A percentile compares a stretch with the other conserved stretches of the same genome.
phyloP scores from a whole-genome alignment of 2,888 invertebrate genomes.

The Thera obeliscata region DNA sequence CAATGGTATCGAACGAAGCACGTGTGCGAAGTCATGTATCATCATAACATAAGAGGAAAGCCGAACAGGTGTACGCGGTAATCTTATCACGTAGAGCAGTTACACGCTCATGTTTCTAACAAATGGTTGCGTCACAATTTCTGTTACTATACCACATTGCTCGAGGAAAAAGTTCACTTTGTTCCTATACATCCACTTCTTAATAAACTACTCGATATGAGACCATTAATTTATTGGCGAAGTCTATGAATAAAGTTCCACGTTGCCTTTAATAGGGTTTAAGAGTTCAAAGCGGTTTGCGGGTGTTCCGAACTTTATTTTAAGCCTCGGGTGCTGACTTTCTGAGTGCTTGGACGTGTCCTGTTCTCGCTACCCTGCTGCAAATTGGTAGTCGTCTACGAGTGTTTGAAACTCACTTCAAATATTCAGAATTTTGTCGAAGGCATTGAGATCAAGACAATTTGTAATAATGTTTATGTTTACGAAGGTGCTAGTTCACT shows the following conservation, averaged over 20 bases:
- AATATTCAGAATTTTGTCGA: slow-evolving; percentile 2
- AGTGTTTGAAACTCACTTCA: slow-evolving; percentile 6
- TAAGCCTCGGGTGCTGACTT: slow-evolving; percentile 65
- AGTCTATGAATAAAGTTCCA: slow-evolving; percentile 60
- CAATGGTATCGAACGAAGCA: slow-evolving; percentile 3
- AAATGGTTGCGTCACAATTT: slow-evolving; percentile 48
- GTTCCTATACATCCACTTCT: slow-evolving; percentile 29
- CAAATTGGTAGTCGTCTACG: slow-evolving; percentile 25
- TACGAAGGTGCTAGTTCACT: slow-evolving; percentile 23
- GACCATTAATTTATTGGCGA: slow-evolving; percentile 45
- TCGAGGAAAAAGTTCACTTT: slow-evolving; percentile 45
- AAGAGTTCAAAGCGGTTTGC: slow-evolving; percentile 67
- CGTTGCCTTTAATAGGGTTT: slow-evolving; percentile 68
- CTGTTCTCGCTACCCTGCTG: slow-evolving; percentile 41
- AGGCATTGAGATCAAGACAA: neutral
- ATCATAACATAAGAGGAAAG: slow-evolving; percentile 33
- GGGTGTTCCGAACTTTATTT: slow-evolving; percentile 62
- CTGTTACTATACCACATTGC: slow-evolving; percentile 39
- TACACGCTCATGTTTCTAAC: slow-evolving; percentile 42
- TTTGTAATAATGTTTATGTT: slow-evolving; percentile 3
- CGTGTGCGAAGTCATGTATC: slow-evolving; percentile 23
- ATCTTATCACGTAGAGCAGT: slow-evolving; percentile 51
- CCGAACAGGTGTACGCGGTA: slow-evolving; percentile 36
- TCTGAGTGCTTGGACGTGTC: slow-evolving; percentile 76
- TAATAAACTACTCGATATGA: slow-evolving; percentile 33